These are phyloP conservation scores for Terebella lapidaria DNA, from an alignment of 2,888 invertebrate genomes.

Conservation along the genomic window DNA sequence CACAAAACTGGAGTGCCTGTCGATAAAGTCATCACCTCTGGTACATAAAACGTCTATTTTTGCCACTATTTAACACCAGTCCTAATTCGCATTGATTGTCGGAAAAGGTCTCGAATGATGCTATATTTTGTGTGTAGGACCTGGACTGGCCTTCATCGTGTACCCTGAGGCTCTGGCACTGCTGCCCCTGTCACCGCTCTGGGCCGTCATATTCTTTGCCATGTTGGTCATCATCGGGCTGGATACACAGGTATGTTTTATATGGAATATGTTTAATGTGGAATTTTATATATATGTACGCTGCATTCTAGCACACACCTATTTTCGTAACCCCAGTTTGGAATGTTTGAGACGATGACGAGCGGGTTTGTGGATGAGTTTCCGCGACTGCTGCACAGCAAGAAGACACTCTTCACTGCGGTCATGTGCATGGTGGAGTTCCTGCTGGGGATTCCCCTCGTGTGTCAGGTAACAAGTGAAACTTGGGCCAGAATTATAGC, in stretches of 20 bases:
- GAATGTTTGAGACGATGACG: conserved; percentile 72
- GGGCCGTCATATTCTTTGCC: conserved; percentile 31
- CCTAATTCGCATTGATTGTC: not conserved
- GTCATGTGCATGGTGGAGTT: conserved; percentile 62
- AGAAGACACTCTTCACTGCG: conserved; percentile 62
- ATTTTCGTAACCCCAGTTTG: conserved; percentile 74
- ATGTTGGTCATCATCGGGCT: conserved; percentile 29
- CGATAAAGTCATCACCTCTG: conserved; percentile 26
- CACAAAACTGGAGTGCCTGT: conserved; percentile 55
- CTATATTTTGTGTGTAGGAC: conserved; percentile 17
- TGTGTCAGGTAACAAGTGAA: conserved; percentile 59
- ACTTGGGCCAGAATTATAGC: not conserved
- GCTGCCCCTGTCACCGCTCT: conserved; percentile 29
- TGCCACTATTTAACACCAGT: not conserved
- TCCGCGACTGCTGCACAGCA: conserved; percentile 53
- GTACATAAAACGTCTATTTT: too few relatives aligned
- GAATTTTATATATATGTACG: not conserved
- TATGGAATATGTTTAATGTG: not conserved
- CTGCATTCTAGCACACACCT: not conserved
- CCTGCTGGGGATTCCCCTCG: conserved; percentile 63
- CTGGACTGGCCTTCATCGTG: conserved; percentile 31
- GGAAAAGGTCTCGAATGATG: not conserved
- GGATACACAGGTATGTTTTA: conserved; percentile 27
- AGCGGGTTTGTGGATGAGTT: conserved; percentile 70
- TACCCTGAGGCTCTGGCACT: conserved; percentile 31